A percentile compares a stretch with the other conserved stretches of the same genome.
These are phyloP conservation scores for Cariama cristata DNA, from an alignment of 2,113 vertebrate genomes.

Conservation along the genomic window DNA sequence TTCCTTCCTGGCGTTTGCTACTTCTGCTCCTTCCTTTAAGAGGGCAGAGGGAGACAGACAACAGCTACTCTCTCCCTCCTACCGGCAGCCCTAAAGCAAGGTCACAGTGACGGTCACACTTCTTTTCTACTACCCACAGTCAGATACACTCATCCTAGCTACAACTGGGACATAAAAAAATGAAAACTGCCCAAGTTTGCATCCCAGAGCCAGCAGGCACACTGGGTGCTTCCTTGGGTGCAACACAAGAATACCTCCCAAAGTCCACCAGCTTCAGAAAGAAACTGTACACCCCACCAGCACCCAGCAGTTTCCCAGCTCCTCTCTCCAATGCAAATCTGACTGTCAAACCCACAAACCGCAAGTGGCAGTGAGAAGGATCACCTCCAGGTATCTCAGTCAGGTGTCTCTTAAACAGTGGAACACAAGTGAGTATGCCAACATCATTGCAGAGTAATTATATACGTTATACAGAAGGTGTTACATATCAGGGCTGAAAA, in stretches of 20 bases:
- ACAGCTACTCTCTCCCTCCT: background rate
- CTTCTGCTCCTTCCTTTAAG: background rate
- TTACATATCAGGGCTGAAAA: background rate
- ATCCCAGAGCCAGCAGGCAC: background rate
- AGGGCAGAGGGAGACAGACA: background rate
- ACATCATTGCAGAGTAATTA: background rate
- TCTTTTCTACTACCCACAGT: background rate
- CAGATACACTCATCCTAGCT: background rate
- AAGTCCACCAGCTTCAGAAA: background rate
- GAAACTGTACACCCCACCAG: background rate
- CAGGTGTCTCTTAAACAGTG: background rate
- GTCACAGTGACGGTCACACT: background rate
- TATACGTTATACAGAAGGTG: background rate
- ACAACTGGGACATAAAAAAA: background rate
- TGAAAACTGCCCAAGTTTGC: background rate
- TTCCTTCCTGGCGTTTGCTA: background rate
- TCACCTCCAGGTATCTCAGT: fast-evolving
- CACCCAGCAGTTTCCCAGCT: background rate
- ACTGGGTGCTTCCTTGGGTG: background rate
- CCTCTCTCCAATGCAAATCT: background rate
- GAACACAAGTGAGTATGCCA: background rate
- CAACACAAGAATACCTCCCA: background rate
- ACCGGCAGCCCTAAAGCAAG: background rate
- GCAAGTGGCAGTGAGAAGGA: background rate
- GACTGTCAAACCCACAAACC: background rate